Conservation (phyloP, 2,888 invertebrate species). For the Acanthosepion esculentum region DNA sequence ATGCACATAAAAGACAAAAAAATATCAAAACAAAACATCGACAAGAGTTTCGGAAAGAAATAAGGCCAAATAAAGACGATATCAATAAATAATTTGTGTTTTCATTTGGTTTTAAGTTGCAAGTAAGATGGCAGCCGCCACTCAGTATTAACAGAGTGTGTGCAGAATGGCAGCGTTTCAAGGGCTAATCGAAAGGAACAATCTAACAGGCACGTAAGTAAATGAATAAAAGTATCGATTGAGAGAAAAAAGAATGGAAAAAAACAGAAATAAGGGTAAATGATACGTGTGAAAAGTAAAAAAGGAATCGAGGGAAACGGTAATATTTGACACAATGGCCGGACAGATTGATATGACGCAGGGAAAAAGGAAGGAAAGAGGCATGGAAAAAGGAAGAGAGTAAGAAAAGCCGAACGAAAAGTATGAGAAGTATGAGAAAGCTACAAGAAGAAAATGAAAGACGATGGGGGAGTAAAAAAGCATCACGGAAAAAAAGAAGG, state of each 20-base stretch:
- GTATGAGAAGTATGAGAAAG: background rate
- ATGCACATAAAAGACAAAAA: background rate
- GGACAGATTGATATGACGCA: background rate
- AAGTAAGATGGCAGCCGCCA: background rate
- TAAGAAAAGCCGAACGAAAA: background rate
- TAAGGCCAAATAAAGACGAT: background rate
- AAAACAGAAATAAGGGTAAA: background rate
- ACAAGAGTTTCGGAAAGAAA: background rate
- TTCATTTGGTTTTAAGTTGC: background rate
- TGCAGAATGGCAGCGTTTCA: background rate
- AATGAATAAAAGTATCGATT: slow-evolving; percentile 2
- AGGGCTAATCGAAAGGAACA: background rate
- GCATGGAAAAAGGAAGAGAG: background rate
- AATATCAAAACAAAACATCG: background rate
- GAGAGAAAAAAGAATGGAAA: background rate
- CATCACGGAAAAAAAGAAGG: too few species aligned
- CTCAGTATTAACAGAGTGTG: background rate
- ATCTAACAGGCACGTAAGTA: background rate
- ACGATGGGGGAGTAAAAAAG: too few species aligned
- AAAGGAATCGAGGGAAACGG: background rate
- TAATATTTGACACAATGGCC: background rate
- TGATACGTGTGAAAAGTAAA: slow-evolving; percentile 2
- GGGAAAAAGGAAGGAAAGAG: background rate
- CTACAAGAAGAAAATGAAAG: background rate
- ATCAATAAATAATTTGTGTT: background rate